Evolutionary conservation across 2,888 invertebrate species (phyloP), one percentile per base, ranked within the genome.

Genomic region (Phania funesta): DNA sequence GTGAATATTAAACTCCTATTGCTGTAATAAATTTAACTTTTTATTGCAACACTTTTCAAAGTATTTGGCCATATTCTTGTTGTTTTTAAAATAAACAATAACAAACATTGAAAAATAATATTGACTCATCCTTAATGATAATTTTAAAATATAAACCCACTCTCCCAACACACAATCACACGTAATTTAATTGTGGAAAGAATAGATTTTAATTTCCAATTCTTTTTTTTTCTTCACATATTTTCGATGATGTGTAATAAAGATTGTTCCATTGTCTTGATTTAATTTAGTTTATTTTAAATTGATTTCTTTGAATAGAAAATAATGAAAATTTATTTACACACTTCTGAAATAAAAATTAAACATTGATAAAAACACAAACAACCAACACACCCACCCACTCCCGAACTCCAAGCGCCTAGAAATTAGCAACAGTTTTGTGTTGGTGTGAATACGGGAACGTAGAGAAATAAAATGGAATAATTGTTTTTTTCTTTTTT

Each of bases 291-390:
- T 56, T 48, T 35, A 35, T 48, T 56, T 35, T 44, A 20, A 58
- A 58, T 38, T 56, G 44, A 70, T 65, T 73, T 73, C 73, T 56
- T 77, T 35, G 64, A 38, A 73, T 48, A 29, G 65, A 65, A 71
- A 58, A 78, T 70, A 74, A 71, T 74, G 62, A 73, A 81, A 81
- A 77, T 50, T 67, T 70, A 73, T 77, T 81, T 77, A 77, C 60
- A 81, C 62, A 20, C 38, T 74, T 56, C 46, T 46, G 5, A 0
- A 56, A 38, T 2, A 13, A 52, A 8, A 18, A 76, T 8, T 22
- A 46, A 5, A 26, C 35, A 52, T 46, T 9, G 41, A 58, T 9
- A 16, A 35, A 24, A 32, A 9, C 13, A 8, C 35, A 41, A n/a
- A 13, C 50, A 48, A 6, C 24, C 46, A 20, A n/a, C n/a, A n/a